Evolutionary conservation across 2,797 vertebrate genomes (phyloP).

Genomic region (Phoxinus dragarum): DNA sequence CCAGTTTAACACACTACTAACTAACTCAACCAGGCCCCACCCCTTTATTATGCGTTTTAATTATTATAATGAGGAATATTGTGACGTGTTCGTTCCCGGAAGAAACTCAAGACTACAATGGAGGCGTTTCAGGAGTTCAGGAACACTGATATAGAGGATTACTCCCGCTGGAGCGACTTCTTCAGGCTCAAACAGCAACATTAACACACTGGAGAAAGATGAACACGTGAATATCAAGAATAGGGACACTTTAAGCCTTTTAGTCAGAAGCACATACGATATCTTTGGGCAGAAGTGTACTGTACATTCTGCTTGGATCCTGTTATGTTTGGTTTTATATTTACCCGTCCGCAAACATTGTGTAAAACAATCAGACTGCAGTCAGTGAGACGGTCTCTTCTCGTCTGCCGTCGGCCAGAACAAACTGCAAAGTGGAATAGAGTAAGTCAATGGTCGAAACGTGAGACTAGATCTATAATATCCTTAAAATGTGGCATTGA

Average conservation of each 20-base stretch:
- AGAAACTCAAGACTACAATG: too few species aligned
- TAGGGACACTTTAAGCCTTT: not conserved
- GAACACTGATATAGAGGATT: not conserved
- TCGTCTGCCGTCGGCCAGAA: not conserved
- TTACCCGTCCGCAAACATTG: not conserved
- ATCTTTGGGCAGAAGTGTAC: not conserved
- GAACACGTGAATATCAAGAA: not conserved
- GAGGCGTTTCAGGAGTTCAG: too few species aligned
- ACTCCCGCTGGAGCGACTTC: too few species aligned
- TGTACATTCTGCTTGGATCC: not conserved
- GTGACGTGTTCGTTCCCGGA: not conserved
- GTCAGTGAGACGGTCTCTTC: too few species aligned
- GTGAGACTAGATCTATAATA: conserved; percentile 12
- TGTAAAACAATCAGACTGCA: not conserved
- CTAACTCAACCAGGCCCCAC: not conserved
- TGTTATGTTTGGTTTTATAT: not conserved
- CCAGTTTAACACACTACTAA: too few species aligned
- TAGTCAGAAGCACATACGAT: not conserved
- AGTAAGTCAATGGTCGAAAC: not conserved
- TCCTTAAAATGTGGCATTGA: not conserved
- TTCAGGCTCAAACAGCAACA: not conserved
- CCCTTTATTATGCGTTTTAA: not conserved
- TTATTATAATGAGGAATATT: not conserved
- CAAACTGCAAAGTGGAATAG: not conserved
- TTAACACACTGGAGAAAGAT: not conserved